A percentile compares a stretch with the other conserved stretches of the same genome.
These are phyloP conservation scores for Boleophthalmus pectinirostris DNA, from an alignment of 2,113 vertebrate species.

Conservation along the genomic window DNA sequence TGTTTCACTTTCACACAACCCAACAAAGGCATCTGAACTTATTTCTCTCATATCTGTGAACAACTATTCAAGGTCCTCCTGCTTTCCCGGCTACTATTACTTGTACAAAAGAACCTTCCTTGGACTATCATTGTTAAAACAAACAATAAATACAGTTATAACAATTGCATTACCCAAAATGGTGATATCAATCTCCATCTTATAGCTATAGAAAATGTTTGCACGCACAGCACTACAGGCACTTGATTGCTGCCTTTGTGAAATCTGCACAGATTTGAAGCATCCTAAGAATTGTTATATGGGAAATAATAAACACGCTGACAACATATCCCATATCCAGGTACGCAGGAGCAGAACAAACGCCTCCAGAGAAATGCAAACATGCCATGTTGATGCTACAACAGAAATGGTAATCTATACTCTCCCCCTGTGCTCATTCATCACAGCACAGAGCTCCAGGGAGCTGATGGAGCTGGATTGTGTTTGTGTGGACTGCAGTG, in stretches of 20 bases:
- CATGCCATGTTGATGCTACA: slow-evolving; percentile 24
- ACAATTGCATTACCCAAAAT: neutral
- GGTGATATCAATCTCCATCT: neutral
- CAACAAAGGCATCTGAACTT: neutral
- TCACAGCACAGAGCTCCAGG: slow-evolving; percentile 51
- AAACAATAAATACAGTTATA: neutral
- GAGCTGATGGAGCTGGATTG: slow-evolving; percentile 50
- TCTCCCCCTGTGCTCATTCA: slow-evolving; percentile 56
- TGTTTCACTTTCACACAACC: too few relatives aligned
- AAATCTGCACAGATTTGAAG: neutral
- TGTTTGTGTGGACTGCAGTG: slow-evolving; percentile 14
- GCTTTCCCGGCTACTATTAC: neutral
- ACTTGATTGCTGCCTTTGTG: neutral
- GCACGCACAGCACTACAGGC: neutral
- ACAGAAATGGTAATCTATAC: slow-evolving; percentile 59
- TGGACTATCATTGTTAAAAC: neutral
- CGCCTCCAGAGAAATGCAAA: slow-evolving; percentile 25
- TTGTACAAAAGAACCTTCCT: neutral
- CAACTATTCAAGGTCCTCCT: neutral
- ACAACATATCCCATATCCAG: neutral
- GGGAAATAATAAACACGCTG: slow-evolving; percentile 1
- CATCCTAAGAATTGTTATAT: neutral
- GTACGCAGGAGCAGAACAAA: slow-evolving; percentile 1
- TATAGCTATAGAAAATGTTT: neutral
- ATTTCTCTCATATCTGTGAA: neutral